phyloP scores from a whole-genome alignment of 92 coral and sea anemone genomes.

The Epizoanthus fatuus region DNA sequence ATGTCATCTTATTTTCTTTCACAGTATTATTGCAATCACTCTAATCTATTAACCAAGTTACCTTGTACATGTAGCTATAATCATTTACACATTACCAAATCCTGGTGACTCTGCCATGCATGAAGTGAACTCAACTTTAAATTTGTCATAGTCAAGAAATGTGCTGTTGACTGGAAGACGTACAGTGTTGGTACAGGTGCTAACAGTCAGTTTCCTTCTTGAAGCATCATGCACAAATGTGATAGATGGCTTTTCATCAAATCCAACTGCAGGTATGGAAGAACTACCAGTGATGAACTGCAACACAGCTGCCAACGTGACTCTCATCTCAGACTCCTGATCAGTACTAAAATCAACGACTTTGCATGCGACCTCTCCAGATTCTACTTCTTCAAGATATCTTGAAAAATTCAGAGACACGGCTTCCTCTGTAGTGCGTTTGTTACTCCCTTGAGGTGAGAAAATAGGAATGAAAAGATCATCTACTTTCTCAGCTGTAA shows the following conservation, averaged over 20 bases:
- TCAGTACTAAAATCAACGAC: conserved; percentile 33
- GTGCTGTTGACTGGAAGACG: conserved; percentile 24
- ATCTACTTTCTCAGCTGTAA: conserved; percentile 45
- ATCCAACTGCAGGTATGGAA: conserved; percentile 45
- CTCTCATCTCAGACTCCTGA: conserved; percentile 33
- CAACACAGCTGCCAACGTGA: conserved; percentile 39
- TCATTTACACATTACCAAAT: conserved; percentile 15
- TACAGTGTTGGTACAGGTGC: conserved; percentile 46
- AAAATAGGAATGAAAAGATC: conserved; percentile 29
- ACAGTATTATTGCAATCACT: too few species aligned
- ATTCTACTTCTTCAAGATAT: conserved; percentile 51
- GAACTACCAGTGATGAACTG: conserved; percentile 54
- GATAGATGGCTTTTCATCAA: conserved; percentile 43
- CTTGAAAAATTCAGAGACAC: conserved; percentile 48
- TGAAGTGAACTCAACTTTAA: conserved; percentile 42
- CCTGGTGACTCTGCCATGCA: conserved; percentile 7
- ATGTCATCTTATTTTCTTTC: too few species aligned
- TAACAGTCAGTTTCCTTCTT: conserved; percentile 42
- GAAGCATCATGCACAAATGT: conserved; percentile 46
- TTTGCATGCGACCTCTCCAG: conserved; percentile 35
- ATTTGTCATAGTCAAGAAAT: conserved; percentile 19
- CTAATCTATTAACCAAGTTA: too few species aligned
- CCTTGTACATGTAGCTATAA: not conserved
- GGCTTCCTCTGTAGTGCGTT: conserved; percentile 34
- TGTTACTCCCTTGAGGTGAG: conserved; percentile 49